A percentile compares a stretch with the other conserved stretches of the same genome.
These are phyloP conservation scores for Dicyrtomina minuta DNA, from an alignment of 2,888 invertebrate species.

Conservation along the genomic window DNA sequence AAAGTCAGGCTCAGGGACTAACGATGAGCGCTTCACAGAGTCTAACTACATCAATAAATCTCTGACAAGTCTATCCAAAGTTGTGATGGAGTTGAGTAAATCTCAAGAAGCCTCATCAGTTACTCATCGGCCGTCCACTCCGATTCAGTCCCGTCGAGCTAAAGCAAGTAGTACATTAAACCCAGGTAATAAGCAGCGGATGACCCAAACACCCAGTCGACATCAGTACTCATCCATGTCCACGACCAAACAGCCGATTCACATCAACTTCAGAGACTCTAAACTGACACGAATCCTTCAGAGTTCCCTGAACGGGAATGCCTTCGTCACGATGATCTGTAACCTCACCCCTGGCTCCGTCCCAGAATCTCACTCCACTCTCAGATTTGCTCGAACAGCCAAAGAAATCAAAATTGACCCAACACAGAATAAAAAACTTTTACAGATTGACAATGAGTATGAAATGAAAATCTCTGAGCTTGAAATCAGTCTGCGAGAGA, in stretches of 20 bases:
- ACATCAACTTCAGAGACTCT: conserved; percentile 75
- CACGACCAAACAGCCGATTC: conserved; percentile 49
- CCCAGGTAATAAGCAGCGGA: not conserved
- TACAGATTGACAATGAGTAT: conserved; percentile 68
- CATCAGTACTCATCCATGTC: not conserved
- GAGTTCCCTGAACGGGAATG: conserved; percentile 83
- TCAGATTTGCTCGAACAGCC: conserved; percentile 76
- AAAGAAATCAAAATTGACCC: conserved; percentile 79
- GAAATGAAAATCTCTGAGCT: conserved; percentile 67
- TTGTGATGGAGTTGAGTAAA: conserved; percentile 62
- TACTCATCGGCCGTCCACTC: not conserved
- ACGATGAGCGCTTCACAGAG: conserved; percentile 76
- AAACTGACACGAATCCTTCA: conserved; percentile 82
- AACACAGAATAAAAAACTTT: conserved; percentile 70
- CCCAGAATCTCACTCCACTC: conserved; percentile 72
- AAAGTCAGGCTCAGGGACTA: conserved; percentile 71
- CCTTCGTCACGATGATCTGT: conserved; percentile 82
- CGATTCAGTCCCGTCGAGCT: not conserved
- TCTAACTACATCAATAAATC: conserved; percentile 77
- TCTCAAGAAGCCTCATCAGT: conserved; percentile 69
- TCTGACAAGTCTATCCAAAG: conserved; percentile 71
- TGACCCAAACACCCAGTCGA: not conserved
- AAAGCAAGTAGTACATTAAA: not conserved
- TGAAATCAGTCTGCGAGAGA: conserved; percentile 62
- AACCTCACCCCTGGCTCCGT: conserved; percentile 76